Evolutionary conservation across 2,113 vertebrate genomes (phyloP).

Genomic region (Sphyrna mokarran): DNA sequence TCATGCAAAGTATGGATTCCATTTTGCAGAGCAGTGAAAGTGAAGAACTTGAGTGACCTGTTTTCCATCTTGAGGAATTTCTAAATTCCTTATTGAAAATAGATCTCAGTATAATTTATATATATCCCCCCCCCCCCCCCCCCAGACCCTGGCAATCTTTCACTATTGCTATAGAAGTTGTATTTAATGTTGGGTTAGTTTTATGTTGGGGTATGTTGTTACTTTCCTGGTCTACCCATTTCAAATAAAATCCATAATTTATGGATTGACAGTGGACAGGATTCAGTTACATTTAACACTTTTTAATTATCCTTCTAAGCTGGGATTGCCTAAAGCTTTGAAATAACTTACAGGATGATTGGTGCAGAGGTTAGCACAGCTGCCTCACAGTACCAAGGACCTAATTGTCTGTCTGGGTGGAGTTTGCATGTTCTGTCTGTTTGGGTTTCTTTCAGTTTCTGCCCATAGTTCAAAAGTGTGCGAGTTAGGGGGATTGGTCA

Average conservation of each 20-base stretch:
- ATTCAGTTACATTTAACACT: neutral
- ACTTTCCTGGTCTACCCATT: neutral
- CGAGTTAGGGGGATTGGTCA: too few species aligned
- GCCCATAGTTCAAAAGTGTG: too few species aligned
- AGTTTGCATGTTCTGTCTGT: too few species aligned
- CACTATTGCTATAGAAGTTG: neutral
- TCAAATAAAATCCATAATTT: neutral
- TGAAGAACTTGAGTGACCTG: neutral
- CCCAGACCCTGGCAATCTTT: neutral
- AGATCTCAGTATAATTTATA: too few species aligned
- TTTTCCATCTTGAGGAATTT: neutral
- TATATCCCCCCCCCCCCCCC: too few species aligned
- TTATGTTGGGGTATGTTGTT: neutral
- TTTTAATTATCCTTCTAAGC: neutral
- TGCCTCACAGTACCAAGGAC: too few species aligned
- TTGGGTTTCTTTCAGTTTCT: too few species aligned
- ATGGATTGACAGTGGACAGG: neutral
- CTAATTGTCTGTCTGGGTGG: too few species aligned
- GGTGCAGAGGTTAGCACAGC: neutral
- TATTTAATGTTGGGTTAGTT: too few species aligned
- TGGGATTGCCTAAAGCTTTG: neutral
- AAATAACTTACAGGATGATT: neutral
- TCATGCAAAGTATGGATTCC: neutral
- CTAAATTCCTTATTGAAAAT: neutral
- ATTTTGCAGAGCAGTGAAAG: neutral